Conservation (phyloP, 2,797 vertebrate genomes). For the Centroberyx gerrardi region DNA sequence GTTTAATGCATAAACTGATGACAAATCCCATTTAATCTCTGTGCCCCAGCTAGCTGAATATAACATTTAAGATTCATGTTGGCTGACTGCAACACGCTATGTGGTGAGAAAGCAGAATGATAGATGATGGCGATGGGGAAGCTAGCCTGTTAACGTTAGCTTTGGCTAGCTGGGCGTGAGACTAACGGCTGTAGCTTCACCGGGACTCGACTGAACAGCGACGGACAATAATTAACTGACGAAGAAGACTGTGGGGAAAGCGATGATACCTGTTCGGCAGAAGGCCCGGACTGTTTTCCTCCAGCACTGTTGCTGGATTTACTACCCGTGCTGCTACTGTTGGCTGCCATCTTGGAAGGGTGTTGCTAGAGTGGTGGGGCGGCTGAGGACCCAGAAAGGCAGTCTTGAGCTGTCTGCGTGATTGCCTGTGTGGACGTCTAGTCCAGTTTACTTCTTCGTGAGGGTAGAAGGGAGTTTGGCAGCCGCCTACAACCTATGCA, state of each 20-base stretch:
- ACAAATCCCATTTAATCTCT: background rate
- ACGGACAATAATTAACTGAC: accelerated
- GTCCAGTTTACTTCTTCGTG: background rate
- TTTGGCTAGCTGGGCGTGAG: background rate
- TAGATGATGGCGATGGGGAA: constrained; percentile 38
- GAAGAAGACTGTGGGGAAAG: background rate
- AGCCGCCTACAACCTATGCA: too few relatives aligned
- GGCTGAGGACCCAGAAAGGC: constrained; percentile 53
- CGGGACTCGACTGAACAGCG: accelerated
- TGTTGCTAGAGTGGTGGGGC: constrained; percentile 48
- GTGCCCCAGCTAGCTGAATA: background rate
- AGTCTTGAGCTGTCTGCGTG: background rate
- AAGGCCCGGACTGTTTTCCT: constrained; percentile 82
- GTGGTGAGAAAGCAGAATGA: constrained; percentile 27
- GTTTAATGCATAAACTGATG: accelerated
- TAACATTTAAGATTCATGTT: accelerated
- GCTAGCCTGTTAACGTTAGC: constrained; percentile 69
- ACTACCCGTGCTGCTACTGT: constrained; percentile 85
- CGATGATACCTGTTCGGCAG: constrained; percentile 85
- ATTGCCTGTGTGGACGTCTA: constrained; percentile 68
- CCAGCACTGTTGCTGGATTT: constrained; percentile 74
- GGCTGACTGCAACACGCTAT: background rate
- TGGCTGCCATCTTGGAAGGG: constrained; percentile 89
- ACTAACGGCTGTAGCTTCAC: background rate
- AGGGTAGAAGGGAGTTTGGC: too few relatives aligned